Conservation (phyloP, 2,888 invertebrate species). For the Ormyrus pomaceus region DNA sequence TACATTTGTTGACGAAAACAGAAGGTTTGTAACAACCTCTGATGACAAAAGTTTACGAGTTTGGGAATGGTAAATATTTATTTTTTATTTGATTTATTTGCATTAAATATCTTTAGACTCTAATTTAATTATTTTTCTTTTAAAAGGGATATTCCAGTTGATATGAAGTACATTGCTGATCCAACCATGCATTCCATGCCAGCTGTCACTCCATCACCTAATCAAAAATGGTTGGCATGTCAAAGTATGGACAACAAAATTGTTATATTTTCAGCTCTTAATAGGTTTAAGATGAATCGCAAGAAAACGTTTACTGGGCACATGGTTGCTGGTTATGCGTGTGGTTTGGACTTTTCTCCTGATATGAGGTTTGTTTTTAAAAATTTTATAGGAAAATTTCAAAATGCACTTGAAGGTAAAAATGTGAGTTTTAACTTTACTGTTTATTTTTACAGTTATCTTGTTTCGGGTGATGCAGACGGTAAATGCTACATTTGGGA, state of each 20-base stretch:
- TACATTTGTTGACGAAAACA: conserved; percentile 99
- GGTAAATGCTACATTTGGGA: conserved; percentile 99
- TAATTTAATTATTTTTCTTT: no score
- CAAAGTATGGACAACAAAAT: conserved; percentile 99
- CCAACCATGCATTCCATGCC: conserved; percentile 99
- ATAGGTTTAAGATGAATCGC: conserved; percentile 97
- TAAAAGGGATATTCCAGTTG: conserved; percentile 91
- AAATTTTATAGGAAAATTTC: background rate
- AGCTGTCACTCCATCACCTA: conserved; percentile 94
- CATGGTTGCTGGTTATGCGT: conserved; percentile 99
- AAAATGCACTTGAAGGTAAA: background rate
- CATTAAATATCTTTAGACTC: conserved; percentile 9
- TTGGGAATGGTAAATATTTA: conserved; percentile 91
- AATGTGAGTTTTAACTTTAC: background rate
- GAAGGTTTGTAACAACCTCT: conserved; percentile 98
- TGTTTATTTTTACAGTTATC: conserved; percentile 83
- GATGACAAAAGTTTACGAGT: conserved; percentile 99
- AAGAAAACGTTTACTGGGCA: conserved; percentile 99
- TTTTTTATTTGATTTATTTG: conserved; percentile 3
- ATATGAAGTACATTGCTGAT: conserved; percentile 99
- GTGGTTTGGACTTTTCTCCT: conserved; percentile 96
- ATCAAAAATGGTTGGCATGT: conserved; percentile 99
- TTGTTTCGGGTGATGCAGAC: conserved; percentile 98
- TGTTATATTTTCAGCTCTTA: conserved; percentile 97
- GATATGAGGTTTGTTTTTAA: conserved; percentile 89